phyloP scores from a whole-genome alignment of 2,113 vertebrate species.

The Gracilinanus agilis region DNA sequence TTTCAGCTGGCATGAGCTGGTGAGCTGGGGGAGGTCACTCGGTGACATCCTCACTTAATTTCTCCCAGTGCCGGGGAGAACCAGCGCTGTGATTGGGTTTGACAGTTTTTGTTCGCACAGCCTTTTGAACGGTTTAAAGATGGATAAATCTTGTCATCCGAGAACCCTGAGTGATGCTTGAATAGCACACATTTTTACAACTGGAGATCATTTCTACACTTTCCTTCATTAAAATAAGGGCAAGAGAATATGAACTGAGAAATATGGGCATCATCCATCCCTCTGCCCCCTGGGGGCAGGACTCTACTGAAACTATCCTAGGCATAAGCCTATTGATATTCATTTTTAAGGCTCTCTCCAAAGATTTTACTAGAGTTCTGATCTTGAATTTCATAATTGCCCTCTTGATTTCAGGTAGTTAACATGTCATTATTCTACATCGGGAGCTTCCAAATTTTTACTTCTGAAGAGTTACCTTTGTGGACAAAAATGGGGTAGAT shows the following conservation, averaged over 20 bases:
- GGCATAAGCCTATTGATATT: conserved; percentile 32
- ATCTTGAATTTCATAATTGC: conserved; percentile 16
- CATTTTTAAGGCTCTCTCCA: conserved; percentile 36
- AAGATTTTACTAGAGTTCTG: conserved; percentile 21
- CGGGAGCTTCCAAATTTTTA: conserved; percentile 29
- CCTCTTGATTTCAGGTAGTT: conserved; percentile 39
- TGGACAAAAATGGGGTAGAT: neutral
- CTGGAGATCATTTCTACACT: conserved; percentile 17
- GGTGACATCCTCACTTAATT: conserved; percentile 74
- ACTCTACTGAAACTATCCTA: conserved; percentile 13
- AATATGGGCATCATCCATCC: conserved; percentile 12
- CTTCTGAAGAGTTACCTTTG: conserved; percentile 34
- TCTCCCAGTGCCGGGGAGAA: conserved; percentile 61
- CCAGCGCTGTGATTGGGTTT: conserved; percentile 70
- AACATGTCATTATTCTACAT: neutral
- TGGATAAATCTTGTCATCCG: conserved; percentile 38
- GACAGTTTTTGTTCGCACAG: conserved; percentile 70
- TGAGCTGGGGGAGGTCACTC: conserved; percentile 49
- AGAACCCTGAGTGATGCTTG: neutral
- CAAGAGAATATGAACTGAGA: neutral
- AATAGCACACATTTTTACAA: neutral
- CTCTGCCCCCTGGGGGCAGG: conserved; percentile 7
- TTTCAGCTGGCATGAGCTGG: conserved; percentile 53
- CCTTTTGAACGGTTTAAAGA: conserved; percentile 66
- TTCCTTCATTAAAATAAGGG: conserved; percentile 49